A percentile compares a stretch with the other conserved stretches of the same genome.
phyloP scores from a whole-genome alignment of 1,140 invertebrate genomes.

The Argopecten irradians region DNA sequence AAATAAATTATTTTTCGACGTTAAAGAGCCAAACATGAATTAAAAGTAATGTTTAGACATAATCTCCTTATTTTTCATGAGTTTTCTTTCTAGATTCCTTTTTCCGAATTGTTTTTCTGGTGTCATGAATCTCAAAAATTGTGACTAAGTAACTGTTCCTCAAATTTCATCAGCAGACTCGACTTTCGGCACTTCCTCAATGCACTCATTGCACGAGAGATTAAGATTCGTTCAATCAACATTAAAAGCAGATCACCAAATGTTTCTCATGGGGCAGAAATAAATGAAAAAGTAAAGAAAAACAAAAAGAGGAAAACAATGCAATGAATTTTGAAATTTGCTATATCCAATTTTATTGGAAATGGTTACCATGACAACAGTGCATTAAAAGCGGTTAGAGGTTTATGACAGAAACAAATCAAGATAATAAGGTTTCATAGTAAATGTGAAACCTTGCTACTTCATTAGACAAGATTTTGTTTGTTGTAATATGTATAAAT shows the following conservation, averaged over 20 bases:
- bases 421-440: background rate
- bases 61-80: background rate
- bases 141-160: background rate
- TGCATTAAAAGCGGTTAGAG: constrained; percentile 16
- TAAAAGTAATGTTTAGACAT: constrained; percentile 10
- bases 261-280: constrained; percentile 8
- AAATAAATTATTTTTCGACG: too few relatives aligned
- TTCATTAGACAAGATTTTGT: background rate
- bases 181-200: background rate
- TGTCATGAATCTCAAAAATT: background rate
- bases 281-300: constrained; percentile 23
- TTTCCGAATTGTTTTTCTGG: background rate
- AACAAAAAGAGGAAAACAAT: constrained; percentile 23
- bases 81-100: background rate
- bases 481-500: background rate
- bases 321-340: constrained; percentile 23
- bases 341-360: constrained; percentile 23
- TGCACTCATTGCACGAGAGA: background rate
- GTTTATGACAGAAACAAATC: constrained; percentile 1
- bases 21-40: constrained; percentile 1
- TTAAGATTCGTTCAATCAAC: background rate
- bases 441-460: background rate
- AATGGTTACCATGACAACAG: constrained; percentile 16
- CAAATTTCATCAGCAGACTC: background rate
- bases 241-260: constrained; percentile 22